Evolutionary conservation across 2,113 vertebrate species (phyloP).

Genomic region (Stegastes partitus): DNA sequence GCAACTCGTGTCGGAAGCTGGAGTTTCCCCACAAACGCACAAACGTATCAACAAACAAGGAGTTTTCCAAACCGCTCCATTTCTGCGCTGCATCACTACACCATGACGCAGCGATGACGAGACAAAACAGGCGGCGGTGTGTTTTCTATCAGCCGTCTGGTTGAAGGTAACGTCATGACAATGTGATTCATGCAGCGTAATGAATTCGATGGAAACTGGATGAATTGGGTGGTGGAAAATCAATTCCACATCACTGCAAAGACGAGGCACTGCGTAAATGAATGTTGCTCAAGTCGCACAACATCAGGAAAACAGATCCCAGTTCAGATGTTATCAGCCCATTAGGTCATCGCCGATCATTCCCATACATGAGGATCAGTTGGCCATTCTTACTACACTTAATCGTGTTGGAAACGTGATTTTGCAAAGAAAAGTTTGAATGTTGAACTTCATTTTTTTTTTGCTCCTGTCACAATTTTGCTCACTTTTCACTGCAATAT

Average conservation of each 20-base stretch:
- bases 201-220: conserved; percentile 9
- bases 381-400: too few species aligned
- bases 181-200: not conserved
- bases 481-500: too few species aligned
- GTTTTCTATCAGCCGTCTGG: not conserved
- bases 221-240: not conserved
- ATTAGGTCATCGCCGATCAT: too few species aligned
- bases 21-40: conserved; percentile 16
- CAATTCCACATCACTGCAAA: not conserved
- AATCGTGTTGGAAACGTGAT: too few species aligned
- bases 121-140: not conserved
- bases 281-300: conserved; percentile 5
- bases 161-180: not conserved
- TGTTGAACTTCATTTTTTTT: too few species aligned
- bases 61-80: conserved; percentile 24
- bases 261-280: not conserved
- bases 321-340: too few species aligned
- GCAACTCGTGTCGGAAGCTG: not conserved
- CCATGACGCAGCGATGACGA: not conserved
- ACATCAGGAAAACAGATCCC: conserved; percentile 9
- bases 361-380: too few species aligned
- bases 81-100: not conserved
- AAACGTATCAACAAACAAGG: conserved; percentile 42
- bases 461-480: too few species aligned
- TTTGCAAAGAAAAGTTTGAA: too few species aligned